Base-by-base conservation (phyloP, 1,140 invertebrate genomes). In the Lepidurus packardi region DNA sequence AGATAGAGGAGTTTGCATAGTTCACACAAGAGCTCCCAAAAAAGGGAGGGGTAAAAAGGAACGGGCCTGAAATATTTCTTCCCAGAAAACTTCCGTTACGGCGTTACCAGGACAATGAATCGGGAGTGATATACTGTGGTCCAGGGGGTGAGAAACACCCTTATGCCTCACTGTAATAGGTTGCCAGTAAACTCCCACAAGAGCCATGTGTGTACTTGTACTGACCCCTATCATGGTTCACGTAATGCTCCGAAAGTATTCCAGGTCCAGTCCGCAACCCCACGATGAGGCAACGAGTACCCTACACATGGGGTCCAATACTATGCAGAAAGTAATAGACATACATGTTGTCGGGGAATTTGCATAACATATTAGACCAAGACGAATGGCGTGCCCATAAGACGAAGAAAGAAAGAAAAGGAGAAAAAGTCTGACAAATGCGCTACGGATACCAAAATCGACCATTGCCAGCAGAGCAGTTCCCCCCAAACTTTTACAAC, bases 311-410 rank as follows among this genome's bases (percentile, higher is more conserved):
- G 4, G 53, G 16, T 65, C 6, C 13, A 16, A 13, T 34, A 34
- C 8, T 21, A 65, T 11, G 10, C 45, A 47, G 45, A 6, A 16
- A 21, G 13, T 13, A 65, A 65, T 65, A 4, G 53, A 65, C 21
- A 10, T 8, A 47, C 45, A 65, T 65, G 53, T 65, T 47, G 53
- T 65, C 53, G 16, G 16, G 16, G 53, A 1, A 65, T 65, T 65
- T 65, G 53, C 53, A 65, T 65, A 65, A 65, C 53, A 21, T 65
- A 65, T 65, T 16, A 65, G 53, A 16, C 34, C 8, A 65, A 65
- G 53, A 65, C 53, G 53, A 65, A 65, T 65, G 53, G 21, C 53
- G 53, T 65, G 53, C 53, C 53, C 21, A 65, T 65, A 65, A 65
- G 53, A 13, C 34, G 34, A 34, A n/a, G n/a, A 34, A 34, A 34